Base-by-base conservation (phyloP, 2,113 vertebrate genomes). In the Campylomormyrus tamandua region DNA sequence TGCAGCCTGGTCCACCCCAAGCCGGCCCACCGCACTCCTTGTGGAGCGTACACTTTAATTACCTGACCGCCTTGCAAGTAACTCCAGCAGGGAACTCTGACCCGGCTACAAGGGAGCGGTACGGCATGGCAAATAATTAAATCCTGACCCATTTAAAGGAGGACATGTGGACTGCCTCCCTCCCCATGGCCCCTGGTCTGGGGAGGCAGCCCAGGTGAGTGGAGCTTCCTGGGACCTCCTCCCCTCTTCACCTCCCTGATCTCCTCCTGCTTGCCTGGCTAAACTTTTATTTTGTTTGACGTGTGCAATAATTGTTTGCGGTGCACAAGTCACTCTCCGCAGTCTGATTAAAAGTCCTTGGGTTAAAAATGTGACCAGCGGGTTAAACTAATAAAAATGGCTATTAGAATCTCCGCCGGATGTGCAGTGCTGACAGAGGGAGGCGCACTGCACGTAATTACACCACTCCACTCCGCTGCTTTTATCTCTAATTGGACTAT, bases 401-500 rank as follows among this genome's bases (percentile, higher is more conserved):
- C 94, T 94, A 95, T 95, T 95, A 95, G 94, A 94, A 95, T 96
- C 96, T 94, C 92, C 93, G 93, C 93, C 93, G 93, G 92, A 94
- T 90, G 89, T 95, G 95, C 95, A 95, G 94, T 94, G 98, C 96
- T 93, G 96, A 96, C 96, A 95, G 97, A 97, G 96, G 97, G 96
- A 97, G 97, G 96, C 97, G 96, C 97, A 96, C 96, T 98, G 97
- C 97, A 98, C 97, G 97, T 98, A 98, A 99, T 99, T 99, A 99
- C 97, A 96, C 96, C 95, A 96, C 96, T 96, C 95, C 97, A 97
- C 96, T 98, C 97, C 97, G 97, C 98, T 97, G 97, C 97, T 98
- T 99, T 98, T 99, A 99, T 99, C 98, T 97, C 97, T 99, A 99
- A 99, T 99, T 99, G 98, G 98, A 98, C 98, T 97, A 98, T 97